Evolutionary conservation across 2,888 invertebrate genomes (phyloP), one percentile per base, ranked within the genome.

Genomic region (Embidobia sp.): DNA sequence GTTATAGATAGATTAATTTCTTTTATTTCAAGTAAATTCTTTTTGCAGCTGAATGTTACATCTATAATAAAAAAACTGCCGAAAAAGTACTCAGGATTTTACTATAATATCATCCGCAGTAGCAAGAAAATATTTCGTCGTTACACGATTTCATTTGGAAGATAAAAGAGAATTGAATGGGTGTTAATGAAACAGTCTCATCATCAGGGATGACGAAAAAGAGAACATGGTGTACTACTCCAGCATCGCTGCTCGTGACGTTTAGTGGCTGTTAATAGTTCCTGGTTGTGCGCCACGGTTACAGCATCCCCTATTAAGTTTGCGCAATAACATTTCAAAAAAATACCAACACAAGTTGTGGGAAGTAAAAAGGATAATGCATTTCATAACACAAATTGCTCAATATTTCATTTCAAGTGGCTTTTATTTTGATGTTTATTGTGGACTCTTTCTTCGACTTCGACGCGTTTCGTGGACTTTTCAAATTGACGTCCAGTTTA

Each of bases 241-340:
- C 37, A 48, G 22, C 64, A 64, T 64, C 49, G 53, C 57, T 7
- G 13, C 33, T 76, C 70, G 64, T 66, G 70, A 59, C 72, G 77
- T 77, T 77, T 61, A 77, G 22, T 66, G 72, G 66, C 63, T 46
- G 64, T 67, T 72, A 70, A 72, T 77, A 77, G 77, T 77, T 77
- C 72, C 77, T 77, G 72, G 77, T 77, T 70, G 46, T 55, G 16
- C 63, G 48, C 70, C 29, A 57, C 31, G 48, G 66, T 76, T 77
- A 72, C 77, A 48, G 72, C 77, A 77, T 70, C 67, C 77, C 70
- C 67, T 72, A 77, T 77, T 72, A 77, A 66, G 49, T 77, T 72
- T 72, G 72, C 61, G 77, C 72, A 70, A 72, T 61, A 57, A 37
- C 53, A 55, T 44, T 42, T 11, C 35, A 33, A 66, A 70, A 66